Percentiles rank a stretch among this genome's conserved stretches.
Conservation (phyloP, 1,140 invertebrate species). For the Drosophila ohnishii region DNA sequence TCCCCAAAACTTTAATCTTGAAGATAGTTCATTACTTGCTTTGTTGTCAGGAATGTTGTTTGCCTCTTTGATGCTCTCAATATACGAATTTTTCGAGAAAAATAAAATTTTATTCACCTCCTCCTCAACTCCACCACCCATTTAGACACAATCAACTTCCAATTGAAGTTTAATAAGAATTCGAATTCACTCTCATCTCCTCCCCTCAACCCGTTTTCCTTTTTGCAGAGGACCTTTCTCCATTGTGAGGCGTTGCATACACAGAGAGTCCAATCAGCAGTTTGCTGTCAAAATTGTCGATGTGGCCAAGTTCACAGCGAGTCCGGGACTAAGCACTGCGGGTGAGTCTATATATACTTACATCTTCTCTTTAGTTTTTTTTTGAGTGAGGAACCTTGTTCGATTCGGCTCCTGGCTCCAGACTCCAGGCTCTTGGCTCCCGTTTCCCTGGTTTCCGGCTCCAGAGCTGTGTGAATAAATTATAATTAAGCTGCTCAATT, state of each 20-base stretch:
- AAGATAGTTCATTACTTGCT: slow-evolving; percentile 5
- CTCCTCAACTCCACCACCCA: not conserved
- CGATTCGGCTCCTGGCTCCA: slow-evolving; percentile 15
- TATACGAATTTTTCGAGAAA: not conserved
- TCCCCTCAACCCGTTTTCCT: not conserved
- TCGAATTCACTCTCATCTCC: slow-evolving; percentile 5
- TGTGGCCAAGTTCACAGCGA: slow-evolving; percentile 98
- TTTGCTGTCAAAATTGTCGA: slow-evolving; percentile 99
- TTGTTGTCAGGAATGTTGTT: not conserved
- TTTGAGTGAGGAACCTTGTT: slow-evolving; percentile 36
- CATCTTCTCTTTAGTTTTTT: not conserved
- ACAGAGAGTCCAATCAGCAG: slow-evolving; percentile 96
- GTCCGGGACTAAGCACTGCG: slow-evolving; percentile 96
- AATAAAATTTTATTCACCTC: slow-evolving; percentile 37
- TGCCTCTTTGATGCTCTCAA: not conserved
- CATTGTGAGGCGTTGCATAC: slow-evolving; percentile 96
- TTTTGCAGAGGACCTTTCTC: slow-evolving; percentile 98
- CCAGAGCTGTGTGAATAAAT: slow-evolving; percentile 68
- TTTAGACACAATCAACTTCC: slow-evolving; percentile 44
- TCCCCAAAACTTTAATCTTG: slow-evolving; percentile 1
- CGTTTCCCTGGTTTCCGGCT: not conserved
- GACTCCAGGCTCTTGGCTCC: not conserved
- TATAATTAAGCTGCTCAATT: slow-evolving; percentile 81
- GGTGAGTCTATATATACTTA: slow-evolving; percentile 85
- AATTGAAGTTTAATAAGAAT: slow-evolving; percentile 43